phyloP scores from a whole-genome alignment of 1,140 invertebrate species.

The Helicorthomorpha holstii region DNA sequence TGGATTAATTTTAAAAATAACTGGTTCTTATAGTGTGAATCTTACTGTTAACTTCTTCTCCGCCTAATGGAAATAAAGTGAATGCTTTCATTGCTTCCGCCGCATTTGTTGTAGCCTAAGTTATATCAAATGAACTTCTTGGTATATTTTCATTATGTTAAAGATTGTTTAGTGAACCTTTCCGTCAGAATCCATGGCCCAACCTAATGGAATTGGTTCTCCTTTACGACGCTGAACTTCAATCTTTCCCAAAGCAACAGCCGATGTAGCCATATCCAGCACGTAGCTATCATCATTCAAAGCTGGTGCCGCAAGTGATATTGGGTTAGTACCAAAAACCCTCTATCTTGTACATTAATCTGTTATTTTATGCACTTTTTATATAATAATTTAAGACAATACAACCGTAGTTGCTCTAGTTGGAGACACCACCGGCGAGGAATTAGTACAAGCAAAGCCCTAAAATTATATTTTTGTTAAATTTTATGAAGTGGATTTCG shows the following conservation, averaged over 20 bases:
- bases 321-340: constrained; percentile 76
- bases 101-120: constrained; percentile 42
- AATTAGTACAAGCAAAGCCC: constrained; percentile 84
- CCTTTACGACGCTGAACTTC: constrained; percentile 59
- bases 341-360: no score
- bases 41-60: constrained; percentile 38
- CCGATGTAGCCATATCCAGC: constrained; percentile 85
- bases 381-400: no score
- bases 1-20: not conserved
- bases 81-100: constrained; percentile 39
- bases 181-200: constrained; percentile 61
- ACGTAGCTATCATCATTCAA: constrained; percentile 55
- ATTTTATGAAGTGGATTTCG: not conserved
- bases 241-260: constrained; percentile 67
- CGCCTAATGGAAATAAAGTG: constrained; percentile 70
- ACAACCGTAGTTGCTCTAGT: no score
- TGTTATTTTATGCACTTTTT: no score
- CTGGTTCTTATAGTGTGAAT: no score
- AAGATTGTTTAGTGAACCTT: constrained; percentile 12
- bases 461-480: constrained; percentile 16
- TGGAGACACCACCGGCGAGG: constrained; percentile 71
- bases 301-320: constrained; percentile 62
- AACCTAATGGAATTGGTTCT: constrained; percentile 53
- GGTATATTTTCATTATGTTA: no score
- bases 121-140: no score